phyloP scores from a whole-genome alignment of 2,888 invertebrate genomes.

The Eupeodes latifasciatus region DNA sequence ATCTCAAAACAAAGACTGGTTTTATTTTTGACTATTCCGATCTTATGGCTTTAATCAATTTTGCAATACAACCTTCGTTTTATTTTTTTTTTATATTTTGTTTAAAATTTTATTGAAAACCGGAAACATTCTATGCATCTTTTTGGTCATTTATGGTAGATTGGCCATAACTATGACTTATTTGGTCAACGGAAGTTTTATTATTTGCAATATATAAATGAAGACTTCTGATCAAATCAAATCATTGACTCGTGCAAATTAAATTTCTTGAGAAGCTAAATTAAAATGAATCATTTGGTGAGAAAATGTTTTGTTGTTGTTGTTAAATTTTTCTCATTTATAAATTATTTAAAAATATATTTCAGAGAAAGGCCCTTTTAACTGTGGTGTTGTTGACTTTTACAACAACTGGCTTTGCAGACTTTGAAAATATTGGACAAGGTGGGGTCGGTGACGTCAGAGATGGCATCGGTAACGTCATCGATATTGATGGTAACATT shows the following conservation, averaged over 20 bases:
- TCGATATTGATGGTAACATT: constrained; percentile 11
- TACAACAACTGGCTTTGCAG: constrained; percentile 17
- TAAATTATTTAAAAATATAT: background rate
- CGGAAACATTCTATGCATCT: constrained; percentile 50
- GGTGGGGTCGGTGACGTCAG: constrained; percentile 3
- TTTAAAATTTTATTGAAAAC: constrained; percentile 1
- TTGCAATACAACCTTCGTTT: constrained; percentile 3
- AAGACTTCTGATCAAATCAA: background rate
- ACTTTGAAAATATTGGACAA: constrained; percentile 20
- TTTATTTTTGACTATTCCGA: background rate
- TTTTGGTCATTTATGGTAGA: constrained; percentile 34
- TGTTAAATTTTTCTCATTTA: background rate
- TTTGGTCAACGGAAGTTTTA: constrained; percentile 59
- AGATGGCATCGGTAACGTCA: background rate
- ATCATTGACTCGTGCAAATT: background rate
- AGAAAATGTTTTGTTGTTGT: background rate
- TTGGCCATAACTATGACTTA: constrained; percentile 7
- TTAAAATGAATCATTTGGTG: constrained; percentile 26
- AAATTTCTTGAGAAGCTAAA: background rate
- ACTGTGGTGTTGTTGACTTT: background rate
- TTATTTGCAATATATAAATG: constrained; percentile 49
- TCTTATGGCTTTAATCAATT: constrained; percentile 20
- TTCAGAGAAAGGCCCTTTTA: background rate
- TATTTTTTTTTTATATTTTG: background rate
- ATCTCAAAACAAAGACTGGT: constrained; percentile 24